Evolutionary conservation across 2,888 invertebrate species (phyloP).

Genomic region (Acronicta alni): DNA sequence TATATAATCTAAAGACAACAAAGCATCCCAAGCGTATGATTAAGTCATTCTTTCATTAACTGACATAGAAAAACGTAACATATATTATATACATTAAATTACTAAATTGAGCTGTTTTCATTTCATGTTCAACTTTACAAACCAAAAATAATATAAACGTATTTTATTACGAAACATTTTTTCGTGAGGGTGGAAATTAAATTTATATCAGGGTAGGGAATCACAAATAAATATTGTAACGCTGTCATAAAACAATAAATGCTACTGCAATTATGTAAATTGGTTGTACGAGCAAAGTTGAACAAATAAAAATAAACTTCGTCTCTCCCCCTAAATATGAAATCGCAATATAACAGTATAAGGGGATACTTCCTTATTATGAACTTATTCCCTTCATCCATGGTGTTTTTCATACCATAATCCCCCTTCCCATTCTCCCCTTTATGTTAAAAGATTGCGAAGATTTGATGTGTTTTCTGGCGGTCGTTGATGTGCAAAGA

Average conservation of each 20-base stretch:
- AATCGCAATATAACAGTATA: constrained; percentile 54
- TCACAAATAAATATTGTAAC: constrained; percentile 45
- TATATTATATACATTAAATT: no score
- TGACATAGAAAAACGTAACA: background rate
- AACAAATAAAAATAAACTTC: constrained; percentile 54
- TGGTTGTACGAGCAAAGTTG: constrained; percentile 47
- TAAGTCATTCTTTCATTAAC: no score
- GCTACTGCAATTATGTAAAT: constrained; percentile 59
- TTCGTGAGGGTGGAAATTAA: constrained; percentile 42
- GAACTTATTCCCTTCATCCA: constrained; percentile 52
- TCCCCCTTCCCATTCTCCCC: constrained; percentile 44
- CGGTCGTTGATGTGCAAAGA: constrained; percentile 29
- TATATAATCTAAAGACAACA: no score
- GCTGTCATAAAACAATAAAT: constrained; percentile 56
- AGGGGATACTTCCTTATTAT: constrained; percentile 58
- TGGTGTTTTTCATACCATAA: constrained; percentile 56
- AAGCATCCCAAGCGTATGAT: no score
- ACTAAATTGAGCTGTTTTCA: background rate
- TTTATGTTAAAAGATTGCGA: constrained; percentile 54
- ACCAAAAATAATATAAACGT: constrained; percentile 19
- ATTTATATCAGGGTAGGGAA: constrained; percentile 45
- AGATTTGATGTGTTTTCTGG: constrained; percentile 47
- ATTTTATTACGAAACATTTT: constrained; percentile 44
- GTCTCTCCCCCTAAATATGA: constrained; percentile 56
- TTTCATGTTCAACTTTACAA: background rate